Percentiles rank a stretch among this genome's conserved stretches.
phyloP scores from a whole-genome alignment of 2,797 vertebrate genomes.

The Hoplostethus mediterraneus region DNA sequence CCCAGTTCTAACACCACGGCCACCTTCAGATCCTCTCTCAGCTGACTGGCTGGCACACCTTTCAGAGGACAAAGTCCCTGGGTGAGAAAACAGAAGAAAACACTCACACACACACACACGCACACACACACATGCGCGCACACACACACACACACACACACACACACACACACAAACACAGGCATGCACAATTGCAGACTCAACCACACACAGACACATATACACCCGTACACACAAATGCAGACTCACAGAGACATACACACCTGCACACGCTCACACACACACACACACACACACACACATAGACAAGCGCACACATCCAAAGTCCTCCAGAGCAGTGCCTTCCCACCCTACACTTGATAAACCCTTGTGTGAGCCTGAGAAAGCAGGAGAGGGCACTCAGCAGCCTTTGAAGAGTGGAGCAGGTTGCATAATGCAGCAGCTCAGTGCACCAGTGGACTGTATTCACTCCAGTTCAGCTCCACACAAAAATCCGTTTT shows the following conservation, averaged over 20 bases:
- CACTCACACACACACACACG: slow-evolving; percentile 26
- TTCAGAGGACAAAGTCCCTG: slow-evolving; percentile 77
- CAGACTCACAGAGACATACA: slow-evolving; percentile 1
- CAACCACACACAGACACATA: slow-evolving; percentile 4
- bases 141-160: slow-evolving; percentile 37
- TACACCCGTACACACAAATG: slow-evolving; percentile 14
- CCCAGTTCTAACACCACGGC: slow-evolving; percentile 50
- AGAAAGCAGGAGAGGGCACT: slow-evolving; percentile 78
- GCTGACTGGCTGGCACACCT: slow-evolving; percentile 81
- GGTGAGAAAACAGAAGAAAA: slow-evolving; percentile 55
- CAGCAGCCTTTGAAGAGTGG: slow-evolving; percentile 75
- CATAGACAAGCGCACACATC: slow-evolving; percentile 51
- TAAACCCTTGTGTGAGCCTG: slow-evolving; percentile 75
- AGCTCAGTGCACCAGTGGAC: slow-evolving; percentile 45
- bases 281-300: slow-evolving; percentile 25
- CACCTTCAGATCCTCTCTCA: slow-evolving; percentile 69
- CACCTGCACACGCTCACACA: slow-evolving; percentile 25
- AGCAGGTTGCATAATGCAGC: slow-evolving; percentile 67
- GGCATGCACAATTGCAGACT: slow-evolving; percentile 47
- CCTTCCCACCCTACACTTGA: slow-evolving; percentile 71
- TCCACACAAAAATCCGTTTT: no score
- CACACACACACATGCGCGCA: slow-evolving; percentile 8
- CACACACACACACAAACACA: slow-evolving; percentile 55
- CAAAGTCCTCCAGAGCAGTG: slow-evolving; percentile 63
- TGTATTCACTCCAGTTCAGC: slow-evolving; percentile 27